These are phyloP conservation scores for Odocoileus virginianus DNA, from an alignment of 2,113 vertebrate genomes.

Conservation along the genomic window DNA sequence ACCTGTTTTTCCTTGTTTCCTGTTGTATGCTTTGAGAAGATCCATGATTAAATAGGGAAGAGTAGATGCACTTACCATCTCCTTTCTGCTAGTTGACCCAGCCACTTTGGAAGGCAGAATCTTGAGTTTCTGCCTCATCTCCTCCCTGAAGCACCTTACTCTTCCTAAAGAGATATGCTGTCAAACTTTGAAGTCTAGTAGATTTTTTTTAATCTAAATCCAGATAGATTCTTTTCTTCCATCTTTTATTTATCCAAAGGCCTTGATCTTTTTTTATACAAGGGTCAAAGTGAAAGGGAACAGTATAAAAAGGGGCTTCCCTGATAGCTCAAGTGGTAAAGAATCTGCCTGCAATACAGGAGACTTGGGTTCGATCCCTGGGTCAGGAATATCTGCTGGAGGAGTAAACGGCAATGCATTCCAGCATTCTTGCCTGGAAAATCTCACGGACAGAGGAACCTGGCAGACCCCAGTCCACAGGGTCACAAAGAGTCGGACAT, in stretches of 20 bases:
- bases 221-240: neutral
- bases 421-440: neutral
- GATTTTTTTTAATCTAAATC: neutral
- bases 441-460: neutral
- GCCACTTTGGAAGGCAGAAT: neutral
- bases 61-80: neutral
- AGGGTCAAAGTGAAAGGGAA: neutral
- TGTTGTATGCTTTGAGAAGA: neutral
- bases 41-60: neutral
- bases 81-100: neutral
- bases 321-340: neutral
- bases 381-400: neutral
- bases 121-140: neutral
- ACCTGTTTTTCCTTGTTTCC: neutral
- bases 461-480: neutral
- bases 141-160: neutral
- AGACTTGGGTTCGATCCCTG: neutral
- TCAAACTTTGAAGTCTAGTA: neutral
- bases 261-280: neutral
- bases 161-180: neutral
- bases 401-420: neutral
- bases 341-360: neutral
- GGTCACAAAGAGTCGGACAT: neutral
- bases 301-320: neutral
- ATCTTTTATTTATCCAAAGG: neutral